phyloP scores from a whole-genome alignment of 2,113 vertebrate species.

The Oostethus manadensis region DNA sequence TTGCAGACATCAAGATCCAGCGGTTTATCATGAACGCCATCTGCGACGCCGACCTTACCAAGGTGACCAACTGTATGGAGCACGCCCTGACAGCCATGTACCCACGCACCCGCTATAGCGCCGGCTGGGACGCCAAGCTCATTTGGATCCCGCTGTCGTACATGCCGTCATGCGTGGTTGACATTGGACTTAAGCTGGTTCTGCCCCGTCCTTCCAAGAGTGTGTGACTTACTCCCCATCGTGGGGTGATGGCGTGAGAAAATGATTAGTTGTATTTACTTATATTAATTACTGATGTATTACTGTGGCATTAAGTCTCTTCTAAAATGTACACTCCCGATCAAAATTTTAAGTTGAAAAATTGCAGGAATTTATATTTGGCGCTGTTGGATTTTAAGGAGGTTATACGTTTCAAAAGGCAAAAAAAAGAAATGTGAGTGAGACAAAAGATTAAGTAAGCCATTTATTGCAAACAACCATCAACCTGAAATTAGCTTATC shows the following conservation, averaged over 20 bases:
- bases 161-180: constrained; percentile 81
- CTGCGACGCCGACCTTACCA: constrained; percentile 83
- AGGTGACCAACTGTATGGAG: constrained; percentile 85
- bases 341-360: too few species aligned
- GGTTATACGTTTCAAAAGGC: too few species aligned
- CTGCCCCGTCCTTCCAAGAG: constrained; percentile 80
- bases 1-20: constrained; percentile 79
- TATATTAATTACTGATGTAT: not conserved
- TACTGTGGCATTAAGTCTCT: constrained; percentile 1
- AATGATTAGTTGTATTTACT: not conserved
- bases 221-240: constrained; percentile 33
- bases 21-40: constrained; percentile 77
- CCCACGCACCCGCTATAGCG: constrained; percentile 86
- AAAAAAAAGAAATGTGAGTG: too few species aligned
- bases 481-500: not conserved
- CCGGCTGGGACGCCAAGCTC: constrained; percentile 93
- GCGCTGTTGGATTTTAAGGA: too few species aligned
- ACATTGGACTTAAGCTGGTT: constrained; percentile 74
- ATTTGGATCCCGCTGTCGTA: constrained; percentile 90
- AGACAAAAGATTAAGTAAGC: too few species aligned
- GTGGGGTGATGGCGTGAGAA: not conserved
- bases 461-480: too few species aligned
- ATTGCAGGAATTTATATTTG: too few species aligned
- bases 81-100: constrained; percentile 79
- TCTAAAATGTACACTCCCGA: too few species aligned